Evolutionary conservation across 2,797 vertebrate genomes (phyloP), one percentile per base, ranked within the genome.

Genomic region (Clarias laeviceps): DNA sequence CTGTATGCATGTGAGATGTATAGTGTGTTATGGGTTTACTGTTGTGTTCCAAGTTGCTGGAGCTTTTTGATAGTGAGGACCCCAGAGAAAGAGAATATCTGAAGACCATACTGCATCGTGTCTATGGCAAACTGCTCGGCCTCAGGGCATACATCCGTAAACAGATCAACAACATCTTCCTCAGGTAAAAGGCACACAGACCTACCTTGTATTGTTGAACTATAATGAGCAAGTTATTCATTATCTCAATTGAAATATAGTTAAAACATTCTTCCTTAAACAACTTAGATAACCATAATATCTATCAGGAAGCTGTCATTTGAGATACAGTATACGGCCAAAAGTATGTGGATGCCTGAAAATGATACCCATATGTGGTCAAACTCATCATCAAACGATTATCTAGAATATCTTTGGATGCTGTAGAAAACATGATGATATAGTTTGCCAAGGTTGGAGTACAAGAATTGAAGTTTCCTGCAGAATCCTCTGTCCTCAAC

Each of bases 101-200:
- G 87, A 98, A 98, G 94, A 98, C 97, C 90, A 97, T 98, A 89
- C 94, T 98, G 82, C 97, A 98, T 91, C 96, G 97, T 15, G 97
- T 98, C 85, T 98, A 98, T 7, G 97, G 97, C 92, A 98, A 98
- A 92, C 96, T 98, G 90, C 95, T 98, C 91, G 97, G 97, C 73
- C 95, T 98, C 68, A 94, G 97, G 85, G 97, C 97, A 40, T 98
- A 97, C 87, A 98, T 98, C 91, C 96, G 97, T 90, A 98, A 98
- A 92, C 97, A 98, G 90, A 98, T 97, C 93, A 98, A 97, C 94
- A 97, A 98, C 92, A 97, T 98, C 93, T 98, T 98, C 91, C 96
- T 98, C 92, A 96, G 96, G 97, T 98, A 72, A 85, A 64, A 87
- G 61, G 37, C 69, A 27, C 27, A 66, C 4, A 14, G 20, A n/a